Percentiles rank a stretch among this genome's conserved stretches.
phyloP scores from a whole-genome alignment of 2,113 vertebrate genomes.

The Egretta garzetta region DNA sequence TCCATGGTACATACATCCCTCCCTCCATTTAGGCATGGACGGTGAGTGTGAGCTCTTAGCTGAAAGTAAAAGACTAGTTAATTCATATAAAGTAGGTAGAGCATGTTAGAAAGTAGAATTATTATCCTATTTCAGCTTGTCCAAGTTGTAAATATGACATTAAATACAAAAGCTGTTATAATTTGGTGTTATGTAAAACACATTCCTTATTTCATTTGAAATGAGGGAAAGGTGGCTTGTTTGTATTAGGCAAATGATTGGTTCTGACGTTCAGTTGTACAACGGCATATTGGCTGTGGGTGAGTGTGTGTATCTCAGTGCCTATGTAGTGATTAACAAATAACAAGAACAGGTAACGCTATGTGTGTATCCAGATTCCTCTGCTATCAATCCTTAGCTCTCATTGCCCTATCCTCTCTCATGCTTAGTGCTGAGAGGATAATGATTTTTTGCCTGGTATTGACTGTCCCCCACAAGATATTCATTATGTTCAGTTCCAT shows the following conservation, averaged over 20 bases:
- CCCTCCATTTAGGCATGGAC: neutral
- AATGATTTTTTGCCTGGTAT: neutral
- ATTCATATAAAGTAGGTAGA: neutral
- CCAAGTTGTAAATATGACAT: neutral
- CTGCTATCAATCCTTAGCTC: neutral
- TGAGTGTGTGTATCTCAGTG: neutral
- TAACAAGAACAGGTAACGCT: neutral
- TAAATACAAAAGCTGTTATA: neutral
- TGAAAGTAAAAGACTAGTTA: neutral
- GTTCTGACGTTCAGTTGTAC: neutral
- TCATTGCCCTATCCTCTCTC: neutral
- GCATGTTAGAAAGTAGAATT: neutral
- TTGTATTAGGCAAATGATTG: neutral
- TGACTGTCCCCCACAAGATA: neutral
- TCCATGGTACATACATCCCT: neutral
- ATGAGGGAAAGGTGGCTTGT: neutral
- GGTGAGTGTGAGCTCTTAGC: neutral
- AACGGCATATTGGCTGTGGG: neutral
- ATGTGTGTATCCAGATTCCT: neutral
- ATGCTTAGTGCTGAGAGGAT: neutral
- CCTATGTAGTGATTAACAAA: neutral
- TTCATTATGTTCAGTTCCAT: neutral
- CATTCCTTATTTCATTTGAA: neutral
- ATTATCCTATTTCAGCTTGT: neutral
- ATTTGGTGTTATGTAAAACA: neutral